Evolutionary conservation across 2,888 invertebrate genomes (phyloP).

Genomic region (Platerodrilus igneus): DNA sequence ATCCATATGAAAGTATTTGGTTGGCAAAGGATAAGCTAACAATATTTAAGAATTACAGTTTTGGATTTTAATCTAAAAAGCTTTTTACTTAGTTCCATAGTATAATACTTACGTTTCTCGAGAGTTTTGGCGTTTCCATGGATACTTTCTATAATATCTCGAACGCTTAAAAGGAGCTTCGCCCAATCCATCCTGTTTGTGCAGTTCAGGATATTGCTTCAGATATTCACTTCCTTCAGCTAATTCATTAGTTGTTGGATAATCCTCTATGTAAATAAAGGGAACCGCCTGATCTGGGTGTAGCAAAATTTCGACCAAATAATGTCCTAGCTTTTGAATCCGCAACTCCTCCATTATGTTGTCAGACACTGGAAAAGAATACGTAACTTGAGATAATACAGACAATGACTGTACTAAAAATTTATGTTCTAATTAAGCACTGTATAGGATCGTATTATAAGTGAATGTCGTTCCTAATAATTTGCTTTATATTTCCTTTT

Average conservation of each 20-base stretch:
- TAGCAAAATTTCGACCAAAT: conserved; percentile 35
- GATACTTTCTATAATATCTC: conserved; percentile 58
- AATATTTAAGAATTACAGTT: too few relatives aligned
- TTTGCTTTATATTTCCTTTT: too few relatives aligned
- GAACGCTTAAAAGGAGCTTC: conserved; percentile 48
- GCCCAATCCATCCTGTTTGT: conserved; percentile 9
- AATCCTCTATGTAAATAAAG: conserved; percentile 42
- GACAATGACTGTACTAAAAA: too few relatives aligned
- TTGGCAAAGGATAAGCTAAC: too few relatives aligned
- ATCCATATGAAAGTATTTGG: too few relatives aligned
- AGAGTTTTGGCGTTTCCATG: conserved; percentile 58
- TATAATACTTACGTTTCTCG: conserved; percentile 36
- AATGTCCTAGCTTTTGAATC: conserved; percentile 31
- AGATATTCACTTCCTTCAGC: conserved; percentile 12
- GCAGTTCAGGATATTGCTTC: conserved; percentile 17
- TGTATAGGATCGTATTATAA: too few relatives aligned
- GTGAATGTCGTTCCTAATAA: too few relatives aligned
- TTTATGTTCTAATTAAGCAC: too few relatives aligned
- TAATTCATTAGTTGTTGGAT: conserved; percentile 13
- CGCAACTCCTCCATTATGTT: conserved; percentile 3
- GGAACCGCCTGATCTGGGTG: conserved; percentile 40
- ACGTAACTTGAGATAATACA: too few relatives aligned
- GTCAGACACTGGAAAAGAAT: too few relatives aligned
- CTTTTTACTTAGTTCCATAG: too few relatives aligned
- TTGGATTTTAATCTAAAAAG: too few relatives aligned